phyloP scores from a whole-genome alignment of 2,888 invertebrate genomes.

The Acanthosepion esculentum region DNA sequence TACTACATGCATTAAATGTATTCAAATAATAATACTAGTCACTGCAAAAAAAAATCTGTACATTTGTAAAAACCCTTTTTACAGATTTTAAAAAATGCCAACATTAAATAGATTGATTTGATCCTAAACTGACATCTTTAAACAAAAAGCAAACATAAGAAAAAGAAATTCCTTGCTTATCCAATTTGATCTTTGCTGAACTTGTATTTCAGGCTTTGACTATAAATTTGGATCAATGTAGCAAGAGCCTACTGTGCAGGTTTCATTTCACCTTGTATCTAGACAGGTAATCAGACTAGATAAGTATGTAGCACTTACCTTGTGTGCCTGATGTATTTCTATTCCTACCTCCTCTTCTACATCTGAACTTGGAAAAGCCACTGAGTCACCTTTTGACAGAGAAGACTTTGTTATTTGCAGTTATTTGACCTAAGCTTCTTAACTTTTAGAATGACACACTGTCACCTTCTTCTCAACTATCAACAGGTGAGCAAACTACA shows the following conservation, averaged over 20 bases:
- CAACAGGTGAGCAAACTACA: background rate
- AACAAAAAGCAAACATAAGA: background rate
- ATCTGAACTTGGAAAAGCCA: background rate
- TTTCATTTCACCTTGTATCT: background rate
- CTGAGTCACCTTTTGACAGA: background rate
- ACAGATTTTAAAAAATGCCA: background rate
- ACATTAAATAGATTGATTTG: background rate
- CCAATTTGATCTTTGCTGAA: background rate
- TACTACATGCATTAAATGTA: no score
- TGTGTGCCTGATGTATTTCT: background rate
- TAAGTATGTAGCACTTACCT: conserved; percentile 23
- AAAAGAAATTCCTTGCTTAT: background rate
- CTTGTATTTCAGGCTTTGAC: background rate
- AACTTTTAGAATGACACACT: background rate
- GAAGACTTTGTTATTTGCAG: background rate
- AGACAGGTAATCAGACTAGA: background rate
- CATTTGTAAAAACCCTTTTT: background rate
- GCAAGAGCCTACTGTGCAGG: background rate
- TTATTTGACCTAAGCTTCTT: conserved; percentile 6
- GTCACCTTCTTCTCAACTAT: background rate
- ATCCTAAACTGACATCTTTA: no score
- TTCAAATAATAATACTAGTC: no score
- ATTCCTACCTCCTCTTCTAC: background rate
- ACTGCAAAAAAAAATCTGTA: background rate
- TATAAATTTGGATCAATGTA: background rate